Evolutionary conservation across 2,113 vertebrate species (phyloP), one percentile per base, ranked within the genome.

Genomic region (Pterocles orientalis): DNA sequence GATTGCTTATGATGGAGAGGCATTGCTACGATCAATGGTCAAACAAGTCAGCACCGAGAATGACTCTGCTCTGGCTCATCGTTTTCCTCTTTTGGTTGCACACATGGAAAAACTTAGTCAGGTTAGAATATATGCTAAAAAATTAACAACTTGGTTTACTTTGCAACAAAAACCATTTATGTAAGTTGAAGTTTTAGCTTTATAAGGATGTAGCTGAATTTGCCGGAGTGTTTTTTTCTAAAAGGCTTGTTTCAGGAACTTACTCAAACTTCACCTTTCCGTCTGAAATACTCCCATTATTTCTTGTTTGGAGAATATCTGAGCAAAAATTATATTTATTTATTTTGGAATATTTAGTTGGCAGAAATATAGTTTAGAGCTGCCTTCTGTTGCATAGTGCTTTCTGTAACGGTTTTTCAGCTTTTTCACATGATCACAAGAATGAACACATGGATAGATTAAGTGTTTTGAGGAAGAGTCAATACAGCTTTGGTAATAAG

Each of bases 101-200:
- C 99, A 99, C 90, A 99, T 99, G 99, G 99, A 99, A 97, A 99
- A 99, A 93, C 98, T 99, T 50, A 99, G 99, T 94, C 99, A 99
- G 97, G 99, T 99, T 71, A 97, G 98, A 33, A 48, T 77, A 29
- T 28, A 1, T 56, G 75, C 60, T 66, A 20, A 94, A 94, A 36
- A 19, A 28, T 1, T 8, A 28, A 23, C 43, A 6, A 3, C 17
- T 56, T 20, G 0, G 53, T 80, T 54, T 80, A 28, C 82, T 83
- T 95, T 14, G 9, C 43, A 82, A 6, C 64, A 76, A 43, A 76
- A 79, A 80, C 7, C 33, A 34, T 12, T 86, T n/a, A 20, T 0
- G 0, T 58, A n/a, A 33, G 13, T 25, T 69, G 23, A 62, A 16
- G 4, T n/a, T 50, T 71, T 54, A 58, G 11, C 25, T 56, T 43